These are phyloP conservation scores for Pseudomyrmex flavicornis DNA, from an alignment of 1,140 invertebrate genomes.

Conservation along the genomic window DNA sequence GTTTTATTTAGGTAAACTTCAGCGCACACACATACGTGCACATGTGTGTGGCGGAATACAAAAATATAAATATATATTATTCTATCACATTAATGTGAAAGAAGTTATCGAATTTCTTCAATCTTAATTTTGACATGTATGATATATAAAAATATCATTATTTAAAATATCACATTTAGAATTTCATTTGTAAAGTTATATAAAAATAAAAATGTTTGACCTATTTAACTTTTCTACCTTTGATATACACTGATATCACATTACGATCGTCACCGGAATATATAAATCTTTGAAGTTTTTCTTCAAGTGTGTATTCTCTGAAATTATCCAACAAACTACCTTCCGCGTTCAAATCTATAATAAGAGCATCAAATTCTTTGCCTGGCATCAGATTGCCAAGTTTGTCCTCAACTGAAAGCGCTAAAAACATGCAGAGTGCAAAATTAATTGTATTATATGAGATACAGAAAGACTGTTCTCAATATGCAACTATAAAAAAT, in stretches of 20 bases:
- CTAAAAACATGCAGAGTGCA: slow-evolving; percentile 83
- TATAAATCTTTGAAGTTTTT: slow-evolving; percentile 92
- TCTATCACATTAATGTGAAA: no score
- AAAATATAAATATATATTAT: no score
- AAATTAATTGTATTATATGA: slow-evolving; percentile 29
- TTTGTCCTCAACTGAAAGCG: slow-evolving; percentile 89
- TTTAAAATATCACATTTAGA: no score
- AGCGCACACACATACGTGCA: no score
- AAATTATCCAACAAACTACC: slow-evolving; percentile 86
- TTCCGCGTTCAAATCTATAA: slow-evolving; percentile 87
- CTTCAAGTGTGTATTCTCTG: slow-evolving; percentile 83
- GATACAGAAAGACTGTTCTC: neutral
- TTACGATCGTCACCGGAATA: slow-evolving; percentile 94
- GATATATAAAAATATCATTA: no score
- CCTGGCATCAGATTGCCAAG: slow-evolving; percentile 92
- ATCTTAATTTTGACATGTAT: no score
- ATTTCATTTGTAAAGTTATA: neutral
- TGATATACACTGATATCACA: slow-evolving; percentile 91
- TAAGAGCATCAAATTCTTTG: slow-evolving; percentile 94
- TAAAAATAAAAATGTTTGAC: slow-evolving; percentile 60
- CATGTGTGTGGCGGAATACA: no score
- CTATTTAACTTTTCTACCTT: slow-evolving; percentile 88
- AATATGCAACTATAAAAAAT: slow-evolving; percentile 25
- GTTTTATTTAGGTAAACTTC: no score
- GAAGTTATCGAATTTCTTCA: no score